Conservation (phyloP, 2,888 invertebrate species). For the Parthenolecanium corni region DNA sequence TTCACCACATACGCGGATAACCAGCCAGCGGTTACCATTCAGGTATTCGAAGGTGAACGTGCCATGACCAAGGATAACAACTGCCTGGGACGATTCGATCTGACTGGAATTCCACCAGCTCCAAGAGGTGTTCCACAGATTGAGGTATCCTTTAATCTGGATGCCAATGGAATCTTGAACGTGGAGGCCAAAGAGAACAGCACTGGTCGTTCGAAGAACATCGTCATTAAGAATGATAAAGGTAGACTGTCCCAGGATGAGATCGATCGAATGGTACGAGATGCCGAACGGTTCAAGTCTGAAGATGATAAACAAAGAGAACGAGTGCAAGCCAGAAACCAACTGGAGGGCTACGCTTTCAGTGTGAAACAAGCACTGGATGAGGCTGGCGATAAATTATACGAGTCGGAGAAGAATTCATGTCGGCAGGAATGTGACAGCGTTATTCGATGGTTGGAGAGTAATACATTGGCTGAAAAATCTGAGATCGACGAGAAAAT, state of each 20-base stretch:
- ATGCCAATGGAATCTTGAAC: conserved; percentile 80
- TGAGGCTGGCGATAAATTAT: conserved; percentile 38
- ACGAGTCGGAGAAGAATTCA: conserved; percentile 38
- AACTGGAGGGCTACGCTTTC: conserved; percentile 39
- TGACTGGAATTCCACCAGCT: conserved; percentile 59
- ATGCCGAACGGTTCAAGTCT: conserved; percentile 59
- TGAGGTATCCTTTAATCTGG: conserved; percentile 73
- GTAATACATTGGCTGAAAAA: conserved; percentile 41
- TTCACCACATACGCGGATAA: conserved; percentile 89
- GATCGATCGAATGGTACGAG: conserved; percentile 42
- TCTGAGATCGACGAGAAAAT: conserved; percentile 41
- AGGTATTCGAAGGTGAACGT: conserved; percentile 72
- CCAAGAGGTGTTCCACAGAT: no score
- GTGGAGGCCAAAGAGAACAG: conserved; percentile 47
- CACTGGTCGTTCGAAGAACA: conserved; percentile 59
- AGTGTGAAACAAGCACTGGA: conserved; percentile 38
- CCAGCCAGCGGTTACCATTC: conserved; percentile 77
- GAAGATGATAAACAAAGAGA: conserved; percentile 60
- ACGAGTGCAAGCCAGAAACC: conserved; percentile 41
- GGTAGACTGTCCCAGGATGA: conserved; percentile 63
- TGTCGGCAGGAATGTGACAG: conserved; percentile 37
- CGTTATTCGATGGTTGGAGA: conserved; percentile 38
- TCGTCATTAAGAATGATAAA: conserved; percentile 71
- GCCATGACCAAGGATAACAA: conserved; percentile 86
- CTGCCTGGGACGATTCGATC: conserved; percentile 64